phyloP scores from a whole-genome alignment of 2,888 invertebrate species.

The Drosophila nigricruria region DNA sequence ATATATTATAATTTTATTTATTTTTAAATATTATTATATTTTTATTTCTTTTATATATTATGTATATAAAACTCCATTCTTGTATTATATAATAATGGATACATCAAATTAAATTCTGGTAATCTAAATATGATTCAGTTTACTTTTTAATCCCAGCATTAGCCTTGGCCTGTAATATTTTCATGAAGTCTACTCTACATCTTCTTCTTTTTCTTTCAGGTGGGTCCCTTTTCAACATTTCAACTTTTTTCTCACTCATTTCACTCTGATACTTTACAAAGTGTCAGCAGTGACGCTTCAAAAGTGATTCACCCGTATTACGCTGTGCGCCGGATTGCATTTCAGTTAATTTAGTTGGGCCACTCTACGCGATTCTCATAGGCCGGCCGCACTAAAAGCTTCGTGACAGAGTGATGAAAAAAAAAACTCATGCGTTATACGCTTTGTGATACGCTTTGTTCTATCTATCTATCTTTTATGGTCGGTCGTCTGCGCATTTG shows the following conservation, averaged over 20 bases:
- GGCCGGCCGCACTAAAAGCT: constrained; percentile 58
- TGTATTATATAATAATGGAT: too few species aligned
- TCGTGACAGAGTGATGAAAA: constrained; percentile 73
- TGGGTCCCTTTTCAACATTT: background rate
- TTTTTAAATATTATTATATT: too few species aligned
- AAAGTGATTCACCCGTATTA: constrained; percentile 55
- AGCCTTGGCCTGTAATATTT: too few species aligned
- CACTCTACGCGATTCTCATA: constrained; percentile 21
- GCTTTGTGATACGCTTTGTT: constrained; percentile 62
- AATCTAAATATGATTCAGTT: background rate
- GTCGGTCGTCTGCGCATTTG: constrained; percentile 59
- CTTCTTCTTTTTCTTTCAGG: background rate
- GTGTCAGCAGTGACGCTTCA: constrained; percentile 46
- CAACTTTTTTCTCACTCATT: background rate
- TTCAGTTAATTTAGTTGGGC: constrained; percentile 8
- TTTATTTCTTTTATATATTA: too few species aligned
- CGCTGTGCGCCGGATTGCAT: constrained; percentile 24
- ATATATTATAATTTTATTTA: too few species aligned
- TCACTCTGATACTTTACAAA: constrained; percentile 19
- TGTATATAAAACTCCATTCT: too few species aligned
- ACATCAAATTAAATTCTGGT: background rate
- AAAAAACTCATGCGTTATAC: constrained; percentile 41
- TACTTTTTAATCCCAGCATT: background rate
- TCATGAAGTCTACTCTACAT: too few species aligned
- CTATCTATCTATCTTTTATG: constrained; percentile 62